Conservation (phyloP, 2,113 vertebrate species). For the Pollimyrus isidori region DNA sequence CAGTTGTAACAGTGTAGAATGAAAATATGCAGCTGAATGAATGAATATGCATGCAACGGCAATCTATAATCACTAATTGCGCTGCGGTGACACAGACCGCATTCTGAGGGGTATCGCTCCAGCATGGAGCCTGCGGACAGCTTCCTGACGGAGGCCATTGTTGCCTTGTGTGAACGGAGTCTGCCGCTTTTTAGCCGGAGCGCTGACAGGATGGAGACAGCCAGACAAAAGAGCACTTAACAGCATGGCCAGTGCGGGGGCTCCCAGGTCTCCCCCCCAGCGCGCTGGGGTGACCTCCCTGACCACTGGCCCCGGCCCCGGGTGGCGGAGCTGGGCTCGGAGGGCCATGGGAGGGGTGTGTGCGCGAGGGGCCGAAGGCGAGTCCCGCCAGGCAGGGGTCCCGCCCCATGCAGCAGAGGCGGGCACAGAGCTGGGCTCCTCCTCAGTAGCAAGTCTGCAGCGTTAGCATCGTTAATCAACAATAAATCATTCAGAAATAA, state of each 20-base stretch:
- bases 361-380: conserved; percentile 56
- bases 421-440: conserved; percentile 24
- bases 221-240: conserved; percentile 71
- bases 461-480: background rate
- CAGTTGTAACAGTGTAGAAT: background rate
- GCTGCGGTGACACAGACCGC: background rate
- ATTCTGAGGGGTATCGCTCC: background rate
- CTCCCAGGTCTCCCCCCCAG: conserved; percentile 65
- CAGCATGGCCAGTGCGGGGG: conserved; percentile 60
- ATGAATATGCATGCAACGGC: background rate
- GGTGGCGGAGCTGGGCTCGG: conserved; percentile 71
- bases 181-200: conserved; percentile 22
- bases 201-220: conserved; percentile 43
- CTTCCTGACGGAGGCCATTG: conserved; percentile 44
- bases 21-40: background rate
- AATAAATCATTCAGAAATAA: background rate
- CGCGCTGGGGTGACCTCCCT: conserved; percentile 75
- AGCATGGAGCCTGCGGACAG: background rate
- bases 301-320: conserved; percentile 65
- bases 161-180: conserved; percentile 46
- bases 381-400: background rate
- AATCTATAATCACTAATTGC: background rate
- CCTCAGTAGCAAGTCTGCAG: background rate
- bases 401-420: background rate
- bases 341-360: conserved; percentile 74